Base-by-base conservation (phyloP, 2,888 invertebrate species). In the Geophilus truncorum region DNA sequence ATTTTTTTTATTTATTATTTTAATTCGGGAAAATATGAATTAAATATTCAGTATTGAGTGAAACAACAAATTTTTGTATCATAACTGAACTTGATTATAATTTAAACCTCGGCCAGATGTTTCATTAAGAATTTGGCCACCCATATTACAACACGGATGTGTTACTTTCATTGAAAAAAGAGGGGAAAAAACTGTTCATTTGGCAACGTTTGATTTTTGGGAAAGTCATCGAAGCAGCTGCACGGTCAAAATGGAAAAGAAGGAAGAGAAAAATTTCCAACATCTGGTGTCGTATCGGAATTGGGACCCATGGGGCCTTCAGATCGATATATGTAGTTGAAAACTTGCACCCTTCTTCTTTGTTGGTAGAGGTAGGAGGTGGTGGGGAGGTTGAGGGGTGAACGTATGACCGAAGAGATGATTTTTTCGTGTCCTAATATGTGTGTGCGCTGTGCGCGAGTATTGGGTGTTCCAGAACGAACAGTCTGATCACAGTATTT, bases 231-330 rank as follows among this genome's bases (percentile, higher is more conserved):
- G 62, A 62, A 62, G 62, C 62, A 62, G 62, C 62, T 62, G 62
- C 62, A 62, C 62, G 62, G 62, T 62, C 62, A 62, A 62, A 23
- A 62, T 62, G 62, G 62, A 62, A 62, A 62, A 23, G 62, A 62
- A 62, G 62, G 62, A 12, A 62, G 62, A 23, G 62, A 25, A 62
- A 62, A 62, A 62, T 62, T 62, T 62, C 62, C 62, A 62, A 62
- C 62, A 62, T 25, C 62, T 62, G 62, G 62, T 62, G 62, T 62
- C 62, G 62, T 62, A 62, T 62, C 62, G 62, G 62, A 62, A 62
- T 62, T 62, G 62, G 62, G 62, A 62, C 62, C 62, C 62, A 15
- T 62, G 62, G 23, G 62, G 62, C 25, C 62, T 21, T 25, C n/a
- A 21, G 62, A 62, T 62, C 62, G 62, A 62, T 23, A 7, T 40